phyloP scores from a whole-genome alignment of 2,888 invertebrate genomes.

The Octodonta nipae region DNA sequence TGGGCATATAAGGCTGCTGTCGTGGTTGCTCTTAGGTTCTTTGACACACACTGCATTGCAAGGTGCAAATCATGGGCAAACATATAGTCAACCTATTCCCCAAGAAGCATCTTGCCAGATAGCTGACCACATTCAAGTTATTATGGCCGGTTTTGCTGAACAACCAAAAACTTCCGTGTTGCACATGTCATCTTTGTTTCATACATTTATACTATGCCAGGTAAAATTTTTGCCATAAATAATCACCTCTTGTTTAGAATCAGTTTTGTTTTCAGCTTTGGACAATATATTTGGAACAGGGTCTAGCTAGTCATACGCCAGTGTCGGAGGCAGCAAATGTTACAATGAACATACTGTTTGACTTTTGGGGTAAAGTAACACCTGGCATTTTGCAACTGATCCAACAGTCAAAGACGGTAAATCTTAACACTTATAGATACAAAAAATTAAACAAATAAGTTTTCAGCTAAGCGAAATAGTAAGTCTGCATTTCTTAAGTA shows the following conservation, averaged over 20 bases:
- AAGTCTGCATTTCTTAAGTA: slow-evolving; percentile 86
- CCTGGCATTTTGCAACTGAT: slow-evolving; percentile 88
- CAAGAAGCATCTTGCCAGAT: slow-evolving; percentile 92
- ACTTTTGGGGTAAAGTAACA: slow-evolving; percentile 98
- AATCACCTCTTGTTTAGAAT: slow-evolving; percentile 5
- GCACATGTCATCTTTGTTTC: slow-evolving; percentile 92
- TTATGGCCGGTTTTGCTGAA: slow-evolving; percentile 93
- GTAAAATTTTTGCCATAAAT: slow-evolving; percentile 38
- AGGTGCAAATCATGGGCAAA: slow-evolving; percentile 35
- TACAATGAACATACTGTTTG: slow-evolving; percentile 73
- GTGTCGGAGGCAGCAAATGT: slow-evolving; percentile 58
- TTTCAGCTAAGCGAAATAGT: slow-evolving; percentile 90
- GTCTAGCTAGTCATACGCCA: slow-evolving; percentile 52
- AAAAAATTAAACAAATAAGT: slow-evolving; percentile 9
- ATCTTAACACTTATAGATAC: slow-evolving; percentile 27
- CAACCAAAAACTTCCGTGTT: slow-evolving; percentile 81
- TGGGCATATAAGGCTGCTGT: slow-evolving; percentile 81
- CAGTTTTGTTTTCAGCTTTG: slow-evolving; percentile 55
- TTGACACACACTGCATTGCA: slow-evolving; percentile 71
- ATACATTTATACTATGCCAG: slow-evolving; percentile 95
- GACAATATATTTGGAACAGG: slow-evolving; percentile 94
- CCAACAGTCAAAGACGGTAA: slow-evolving; percentile 78
- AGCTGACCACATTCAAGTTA: slow-evolving; percentile 92
- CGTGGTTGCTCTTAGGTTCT: slow-evolving; percentile 93
- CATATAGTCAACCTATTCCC: slow-evolving; percentile 72